Base-by-base conservation (phyloP, 2,888 invertebrate genomes). In the Agrochola circellaris region DNA sequence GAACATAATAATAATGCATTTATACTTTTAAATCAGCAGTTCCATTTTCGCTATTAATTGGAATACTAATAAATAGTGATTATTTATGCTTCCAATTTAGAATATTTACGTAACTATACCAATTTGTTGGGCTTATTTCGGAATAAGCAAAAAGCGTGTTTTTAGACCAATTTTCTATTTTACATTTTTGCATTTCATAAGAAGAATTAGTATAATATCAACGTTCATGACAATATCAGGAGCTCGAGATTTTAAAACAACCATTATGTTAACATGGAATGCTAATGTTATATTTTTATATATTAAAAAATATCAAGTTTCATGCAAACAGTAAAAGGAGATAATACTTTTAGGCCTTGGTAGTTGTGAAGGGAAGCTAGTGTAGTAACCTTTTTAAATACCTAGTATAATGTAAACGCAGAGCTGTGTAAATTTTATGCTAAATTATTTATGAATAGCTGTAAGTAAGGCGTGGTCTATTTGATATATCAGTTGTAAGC, bases 381-480 rank as follows among this genome's bases (percentile, higher is more conserved):
- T 79, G 83, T 85, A 84, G 84, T 82, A 81, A 78, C 60, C 62
- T 86, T 86, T 85, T 86, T 88, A 81, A 84, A 81, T 83, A 85
- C 73, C 62, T 89, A 87, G 81, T 87, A 56, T 89, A 87, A 84
- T 89, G 83, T 89, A 90, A 90, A 85, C 84, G 90, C 89, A 81
- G 89, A 92, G 93, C 94, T 93, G 93, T 95, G 93, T 95, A 95
- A 90, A 94, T 92, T 91, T 84, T 91, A 93, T 83, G 94, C 94
- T 94, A 94, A 95, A 93, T 95, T 96, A 96, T 96, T 96, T 95
- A 96, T 95, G 92, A 89, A 70, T 95, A 95, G 92, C 82, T 89
- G 69, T 93, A 94, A 92, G 93, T 90, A 85, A 87, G 88, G 85
- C 90, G 91, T 90, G 90, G 90, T 92, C 90, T 92, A 92, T 91